Percentiles rank a stretch among this genome's conserved stretches.
phyloP scores from a whole-genome alignment of 2,888 invertebrate species.

The Zaprionus obscuricornis region DNA sequence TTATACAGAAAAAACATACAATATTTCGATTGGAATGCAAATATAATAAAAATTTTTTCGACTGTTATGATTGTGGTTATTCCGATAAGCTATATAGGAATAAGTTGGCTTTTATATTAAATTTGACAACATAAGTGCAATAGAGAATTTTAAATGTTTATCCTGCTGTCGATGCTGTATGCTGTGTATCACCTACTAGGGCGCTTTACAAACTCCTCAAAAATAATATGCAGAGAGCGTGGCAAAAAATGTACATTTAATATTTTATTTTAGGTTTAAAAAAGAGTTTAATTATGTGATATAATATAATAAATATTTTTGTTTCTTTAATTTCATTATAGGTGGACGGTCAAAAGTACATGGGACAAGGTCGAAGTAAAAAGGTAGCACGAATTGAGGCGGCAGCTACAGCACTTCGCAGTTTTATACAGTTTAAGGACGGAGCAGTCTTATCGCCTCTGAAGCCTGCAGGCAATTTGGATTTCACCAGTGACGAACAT shows the following conservation, averaged over 20 bases:
- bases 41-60: slow-evolving; percentile 6
- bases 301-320: slow-evolving; percentile 2
- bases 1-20: background rate
- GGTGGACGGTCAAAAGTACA: slow-evolving; percentile 85
- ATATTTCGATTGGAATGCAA: background rate
- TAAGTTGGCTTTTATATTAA: background rate
- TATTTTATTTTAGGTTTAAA: background rate
- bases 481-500: slow-evolving; percentile 85
- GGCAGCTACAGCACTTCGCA: slow-evolving; percentile 85
- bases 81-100: background rate
- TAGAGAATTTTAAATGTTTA: no score
- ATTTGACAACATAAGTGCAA: no score
- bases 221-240: background rate
- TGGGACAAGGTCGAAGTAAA: slow-evolving; percentile 85
- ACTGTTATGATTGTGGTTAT: no score
- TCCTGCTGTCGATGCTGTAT: no score
- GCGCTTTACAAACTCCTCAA: no score
- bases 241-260: background rate
- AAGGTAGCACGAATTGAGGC: slow-evolving; percentile 85
- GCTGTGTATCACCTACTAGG: no score
- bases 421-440: slow-evolving; percentile 86
- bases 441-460: slow-evolving; percentile 80
- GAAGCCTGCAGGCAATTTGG: slow-evolving; percentile 83
- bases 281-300: background rate
- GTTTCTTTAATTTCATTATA: slow-evolving; percentile 58